Base-by-base conservation (phyloP, 2,797 vertebrate genomes). In the Enteromius treurensis region DNA sequence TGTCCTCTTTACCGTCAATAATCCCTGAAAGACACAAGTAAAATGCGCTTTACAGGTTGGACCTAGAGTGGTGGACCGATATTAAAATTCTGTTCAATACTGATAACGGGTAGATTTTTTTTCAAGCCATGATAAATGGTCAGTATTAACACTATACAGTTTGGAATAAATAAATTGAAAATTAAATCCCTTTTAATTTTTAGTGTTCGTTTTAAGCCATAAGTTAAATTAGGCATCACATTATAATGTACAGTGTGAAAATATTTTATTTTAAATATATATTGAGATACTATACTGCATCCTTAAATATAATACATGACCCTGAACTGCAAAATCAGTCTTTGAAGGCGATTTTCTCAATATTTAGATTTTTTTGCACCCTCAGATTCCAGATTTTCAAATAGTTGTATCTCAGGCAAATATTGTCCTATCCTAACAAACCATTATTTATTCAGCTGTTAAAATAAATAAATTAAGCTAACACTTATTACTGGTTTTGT, bases 21-120 rank as follows among this genome's bases (percentile, higher is more conserved):
- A 93, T 42, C 92, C 94, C 95, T 86, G 84, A 5, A 74, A 60
- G 2, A 58, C 49, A 34, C 1, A 8, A 69, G 37, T 2, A 42
- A 77, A 26, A 26, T 5, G 23, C 62, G 47, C 13, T 34, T 47
- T 29, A 67, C 10, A 34, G 14, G 42, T 19, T 74, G 17, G 62
- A 78, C 7, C 15, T 60, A 47, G 26, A 64, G 49, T 67, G 47
- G 84, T 26, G 81, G 58, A 34, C 29, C 21, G 32, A 74, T 34
- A 21, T 53, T 53, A 34, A 21, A 32, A 51, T 53, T 51, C 23
- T 73, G 23, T 49, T 5, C n/a, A 15, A 70, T 45, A 70, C 13
- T 45, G 42, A 71, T 62, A 26, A 60, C 4, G 13, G 10, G 23
- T 4, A 70, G 23, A 23, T 8, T 49, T 29, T 11, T 29, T 29